Conservation (phyloP, 2,113 vertebrate genomes). For the Embiotoca jacksoni region DNA sequence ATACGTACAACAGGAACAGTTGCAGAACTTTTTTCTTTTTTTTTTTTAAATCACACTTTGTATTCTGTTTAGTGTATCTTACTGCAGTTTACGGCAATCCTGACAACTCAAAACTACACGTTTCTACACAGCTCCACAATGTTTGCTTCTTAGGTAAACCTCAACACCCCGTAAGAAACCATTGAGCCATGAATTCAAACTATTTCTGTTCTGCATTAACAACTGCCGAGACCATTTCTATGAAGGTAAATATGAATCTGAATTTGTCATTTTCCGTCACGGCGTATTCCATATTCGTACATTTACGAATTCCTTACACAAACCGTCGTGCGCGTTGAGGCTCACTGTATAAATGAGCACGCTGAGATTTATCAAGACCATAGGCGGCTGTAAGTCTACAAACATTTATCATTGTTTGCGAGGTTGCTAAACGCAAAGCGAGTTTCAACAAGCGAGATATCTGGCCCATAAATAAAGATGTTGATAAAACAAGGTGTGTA, state of each 20-base stretch:
- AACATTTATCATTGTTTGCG: constrained; percentile 24
- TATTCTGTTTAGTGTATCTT: too few species aligned
- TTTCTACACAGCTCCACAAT: too few species aligned
- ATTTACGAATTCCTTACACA: constrained; percentile 32
- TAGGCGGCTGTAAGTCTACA: constrained; percentile 1
- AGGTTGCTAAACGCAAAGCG: constrained; percentile 6
- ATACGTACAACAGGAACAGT: too few species aligned
- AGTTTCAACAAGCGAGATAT: background rate
- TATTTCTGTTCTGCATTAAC: background rate
- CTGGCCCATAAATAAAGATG: constrained; percentile 10
- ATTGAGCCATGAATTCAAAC: background rate
- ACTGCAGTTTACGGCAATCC: background rate
- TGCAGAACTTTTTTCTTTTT: too few species aligned
- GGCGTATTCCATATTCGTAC: constrained; percentile 7
- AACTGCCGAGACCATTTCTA: constrained; percentile 7
- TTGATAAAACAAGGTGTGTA: background rate
- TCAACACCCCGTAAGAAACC: too few species aligned
- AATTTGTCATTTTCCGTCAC: constrained; percentile 17
- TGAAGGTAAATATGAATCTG: background rate
- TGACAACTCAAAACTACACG: background rate
- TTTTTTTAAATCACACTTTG: too few species aligned
- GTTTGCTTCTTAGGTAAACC: too few species aligned
- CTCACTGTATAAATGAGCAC: constrained; percentile 12
- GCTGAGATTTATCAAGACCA: constrained; percentile 29
- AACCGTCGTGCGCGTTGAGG: background rate